These are phyloP conservation scores for Gonatopus flavifemur DNA, from an alignment of 1,140 invertebrate species.

Conservation along the genomic window DNA sequence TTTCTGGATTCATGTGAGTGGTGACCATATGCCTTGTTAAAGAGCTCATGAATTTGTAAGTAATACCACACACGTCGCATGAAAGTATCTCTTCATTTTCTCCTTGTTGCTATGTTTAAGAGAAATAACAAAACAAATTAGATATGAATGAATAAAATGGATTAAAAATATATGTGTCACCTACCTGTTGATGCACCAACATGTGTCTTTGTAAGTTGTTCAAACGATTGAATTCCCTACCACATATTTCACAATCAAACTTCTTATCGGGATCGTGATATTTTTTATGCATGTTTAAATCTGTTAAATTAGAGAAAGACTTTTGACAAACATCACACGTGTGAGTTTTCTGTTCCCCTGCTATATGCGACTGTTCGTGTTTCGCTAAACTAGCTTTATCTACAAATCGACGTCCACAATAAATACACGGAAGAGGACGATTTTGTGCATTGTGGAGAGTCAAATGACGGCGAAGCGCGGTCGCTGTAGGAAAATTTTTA, in stretches of 20 bases:
- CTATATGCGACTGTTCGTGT: slow-evolving; percentile 54
- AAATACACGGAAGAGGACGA: slow-evolving; percentile 52
- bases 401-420: slow-evolving; percentile 52
- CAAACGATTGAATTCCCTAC: slow-evolving; percentile 56
- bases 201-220: slow-evolving; percentile 59
- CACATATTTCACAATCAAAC: slow-evolving; percentile 57
- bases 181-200: slow-evolving; percentile 58
- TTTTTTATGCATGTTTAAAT: slow-evolving; percentile 52
- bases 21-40: slow-evolving; percentile 58
- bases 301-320: slow-evolving; percentile 41
- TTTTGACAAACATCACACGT: slow-evolving; percentile 54
- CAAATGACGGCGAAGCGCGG: slow-evolving; percentile 48
- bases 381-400: slow-evolving; percentile 49
- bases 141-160: slow-evolving; percentile 1
- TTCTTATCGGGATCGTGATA: slow-evolving; percentile 57
- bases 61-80: slow-evolving; percentile 56
- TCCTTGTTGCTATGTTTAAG: slow-evolving; percentile 39
- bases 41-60: slow-evolving; percentile 57
- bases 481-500: slow-evolving; percentile 51
- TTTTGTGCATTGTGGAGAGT: slow-evolving; percentile 52
- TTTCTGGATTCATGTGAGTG: slow-evolving; percentile 56
- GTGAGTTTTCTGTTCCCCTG: slow-evolving; percentile 46
- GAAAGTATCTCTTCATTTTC: slow-evolving; percentile 51
- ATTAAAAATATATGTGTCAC: slow-evolving; percentile 33
- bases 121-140: slow-evolving; percentile 16